These are phyloP conservation scores for Coremacera marginata DNA, from an alignment of 2,888 invertebrate species.

Conservation along the genomic window DNA sequence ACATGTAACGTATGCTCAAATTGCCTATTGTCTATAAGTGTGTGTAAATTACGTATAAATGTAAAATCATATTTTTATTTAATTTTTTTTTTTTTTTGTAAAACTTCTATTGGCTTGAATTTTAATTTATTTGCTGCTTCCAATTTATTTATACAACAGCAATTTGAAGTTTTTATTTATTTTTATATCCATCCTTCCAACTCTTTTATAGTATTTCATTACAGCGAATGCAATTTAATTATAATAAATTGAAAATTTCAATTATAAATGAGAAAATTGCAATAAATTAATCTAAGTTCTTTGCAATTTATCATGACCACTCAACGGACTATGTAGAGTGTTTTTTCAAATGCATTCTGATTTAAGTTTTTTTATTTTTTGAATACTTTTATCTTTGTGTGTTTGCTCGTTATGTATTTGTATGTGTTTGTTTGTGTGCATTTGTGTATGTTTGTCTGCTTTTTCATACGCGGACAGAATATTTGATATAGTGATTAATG, in stretches of 20 bases:
- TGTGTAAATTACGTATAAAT: too few relatives aligned
- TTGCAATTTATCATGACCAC: background rate
- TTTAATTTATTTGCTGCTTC: background rate
- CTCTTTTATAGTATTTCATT: background rate
- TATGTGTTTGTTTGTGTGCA: background rate
- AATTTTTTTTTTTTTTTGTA: too few relatives aligned
- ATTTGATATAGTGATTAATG: background rate
- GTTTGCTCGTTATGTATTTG: background rate
- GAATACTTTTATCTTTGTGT: background rate
- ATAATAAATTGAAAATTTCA: constrained; percentile 35
- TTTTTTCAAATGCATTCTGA: background rate
- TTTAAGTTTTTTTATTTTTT: constrained; percentile 5
- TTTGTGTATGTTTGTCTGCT: background rate
- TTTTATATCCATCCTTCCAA: constrained; percentile 4
- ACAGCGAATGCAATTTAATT: constrained; percentile 18
- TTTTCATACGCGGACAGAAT: constrained; percentile 4
- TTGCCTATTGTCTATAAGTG: too few relatives aligned
- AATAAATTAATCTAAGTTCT: constrained; percentile 22
- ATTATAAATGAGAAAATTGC: constrained; percentile 25
- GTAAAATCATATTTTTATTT: too few relatives aligned
- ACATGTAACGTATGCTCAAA: too few relatives aligned
- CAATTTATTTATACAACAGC: background rate
- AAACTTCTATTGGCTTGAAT: background rate
- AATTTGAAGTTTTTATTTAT: background rate
- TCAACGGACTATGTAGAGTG: background rate